Evolutionary conservation across 2,888 invertebrate species (phyloP), one percentile per base, ranked within the genome.

Genomic region (Unio delphinus): DNA sequence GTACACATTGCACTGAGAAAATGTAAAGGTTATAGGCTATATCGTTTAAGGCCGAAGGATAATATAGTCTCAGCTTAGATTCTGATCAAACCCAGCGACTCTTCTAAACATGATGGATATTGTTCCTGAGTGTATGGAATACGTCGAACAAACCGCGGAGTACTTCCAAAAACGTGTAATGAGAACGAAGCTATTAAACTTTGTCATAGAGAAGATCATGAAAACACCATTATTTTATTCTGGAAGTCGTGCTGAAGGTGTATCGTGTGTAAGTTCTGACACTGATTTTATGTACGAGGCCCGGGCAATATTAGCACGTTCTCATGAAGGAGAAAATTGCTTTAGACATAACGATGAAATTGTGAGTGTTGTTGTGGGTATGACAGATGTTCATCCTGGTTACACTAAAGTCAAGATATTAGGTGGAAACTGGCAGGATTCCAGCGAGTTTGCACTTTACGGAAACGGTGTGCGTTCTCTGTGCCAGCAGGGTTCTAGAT

Each of bases 251-350:
- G 59, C 61, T 18, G 66, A 67, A 15, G 59, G 60, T n/a, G n/a
- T 55, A 4, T 54, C 30, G 8, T 20, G 55, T 55, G 55, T 28
- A 20, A 45, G 26, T 5, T 67, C 61, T n/a, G 66, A 67, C 55
- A 67, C 61, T 1, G 66, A 67, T 61, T 15, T 67, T 15, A 61
- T 67, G 30, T 67, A 59, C n/a, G 66, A 67, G 55, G 54, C 61
- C 2, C 6, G 1, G 61, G 34, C 26, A 55, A 26, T 67, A 8
- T 3, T 26, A 18, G 66, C 59, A 55, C n/a, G 17, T 28, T 23
- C 20, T 23, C 20, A 26, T 55, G 20, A 18, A n/a, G 54, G n/a
- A 63, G 26, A 54, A 55, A 28, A 23, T 5, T 0, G 23, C 5
- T 4, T n/a, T 45, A 20, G 7, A 11, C 3, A 54, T 54, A 11